These are phyloP conservation scores for Artemia sp. DNA, from an alignment of 2,888 invertebrate genomes.

Conservation along the genomic window DNA sequence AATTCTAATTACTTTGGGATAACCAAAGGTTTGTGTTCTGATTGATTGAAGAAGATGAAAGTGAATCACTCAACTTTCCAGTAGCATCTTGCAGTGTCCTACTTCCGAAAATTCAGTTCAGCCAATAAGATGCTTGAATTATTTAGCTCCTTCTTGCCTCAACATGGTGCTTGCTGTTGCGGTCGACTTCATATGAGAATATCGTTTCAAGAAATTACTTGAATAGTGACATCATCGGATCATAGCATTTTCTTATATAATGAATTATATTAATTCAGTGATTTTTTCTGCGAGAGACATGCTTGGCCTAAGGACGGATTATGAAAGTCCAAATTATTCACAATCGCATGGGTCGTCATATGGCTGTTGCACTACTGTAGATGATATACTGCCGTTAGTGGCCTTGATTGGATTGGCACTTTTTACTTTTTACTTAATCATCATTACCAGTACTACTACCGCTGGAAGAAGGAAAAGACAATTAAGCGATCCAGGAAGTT, in stretches of 20 bases:
- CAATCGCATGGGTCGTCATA: constrained; percentile 12
- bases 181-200: not conserved
- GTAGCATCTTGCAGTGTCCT: not conserved
- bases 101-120: not conserved
- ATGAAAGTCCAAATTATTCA: not conserved
- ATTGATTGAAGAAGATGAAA: too few relatives aligned
- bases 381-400: constrained; percentile 16
- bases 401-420: constrained; percentile 13
- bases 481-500: not conserved
- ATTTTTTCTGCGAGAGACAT: not conserved
- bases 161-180: not conserved
- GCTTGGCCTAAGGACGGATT: constrained; percentile 1
- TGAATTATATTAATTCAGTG: constrained; percentile 13
- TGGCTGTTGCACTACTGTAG: not conserved
- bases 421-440: constrained; percentile 17
- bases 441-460: constrained; percentile 17
- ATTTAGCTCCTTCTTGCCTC: not conserved
- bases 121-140: not conserved
- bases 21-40: too few relatives aligned
- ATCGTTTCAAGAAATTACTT: not conserved
- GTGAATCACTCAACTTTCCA: too few relatives aligned
- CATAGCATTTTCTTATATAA: not conserved
- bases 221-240: not conserved
- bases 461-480: not conserved
- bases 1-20: too few relatives aligned